Evolutionary conservation across 2,888 invertebrate species (phyloP), one percentile per base, ranked within the genome.

Genomic region (Zele albiditarsus): DNA sequence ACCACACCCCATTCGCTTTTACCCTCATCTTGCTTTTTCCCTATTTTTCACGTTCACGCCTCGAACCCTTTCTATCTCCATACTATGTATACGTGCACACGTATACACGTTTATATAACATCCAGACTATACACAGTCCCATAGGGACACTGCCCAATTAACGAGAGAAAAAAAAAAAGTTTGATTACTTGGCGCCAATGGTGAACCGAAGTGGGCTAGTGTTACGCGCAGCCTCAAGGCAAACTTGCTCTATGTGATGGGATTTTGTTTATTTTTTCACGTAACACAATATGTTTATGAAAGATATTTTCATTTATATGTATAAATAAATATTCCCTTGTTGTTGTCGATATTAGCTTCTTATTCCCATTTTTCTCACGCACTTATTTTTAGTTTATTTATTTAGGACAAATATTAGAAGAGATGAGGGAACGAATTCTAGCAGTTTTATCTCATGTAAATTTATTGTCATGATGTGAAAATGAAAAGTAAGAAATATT

Each of bases 151-250:
- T 28, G 73, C 65, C 71, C 77, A 80, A 82, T 82, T 82, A 80
- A 77, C 79, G 77, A 72, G 38, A 57, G 72, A 38, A 25, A 28
- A 77, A 75, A 74, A 77, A 80, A 81, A 79, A 81, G 79, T 82
- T 82, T 78, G 78, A 82, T 82, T 80, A 78, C 78, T 80, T 81
- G 72, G 71, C 66, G 38, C 57, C 27, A 28, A 58, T 53, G 53
- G 74, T 71, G 57, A 25, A 71, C 66, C 66, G 69, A 78, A 80
- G 75, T 80, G 71, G 80, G 78, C 77, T 77, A 79, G 70, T 79
- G 75, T 80, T 78, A 79, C 75, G 70, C 67, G 38, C 23, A 4
- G n/a, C 53, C 53, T 10, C 23, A 3, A 53, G 53, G 53, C 20
- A 20, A 53, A 53, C n/a, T 12, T 53, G 20, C 8, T 53, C n/a